Percentiles rank a stretch among this genome's conserved stretches.
Conservation (phyloP, 2,797 vertebrate species). For the Syngnathus rostellatus region DNA sequence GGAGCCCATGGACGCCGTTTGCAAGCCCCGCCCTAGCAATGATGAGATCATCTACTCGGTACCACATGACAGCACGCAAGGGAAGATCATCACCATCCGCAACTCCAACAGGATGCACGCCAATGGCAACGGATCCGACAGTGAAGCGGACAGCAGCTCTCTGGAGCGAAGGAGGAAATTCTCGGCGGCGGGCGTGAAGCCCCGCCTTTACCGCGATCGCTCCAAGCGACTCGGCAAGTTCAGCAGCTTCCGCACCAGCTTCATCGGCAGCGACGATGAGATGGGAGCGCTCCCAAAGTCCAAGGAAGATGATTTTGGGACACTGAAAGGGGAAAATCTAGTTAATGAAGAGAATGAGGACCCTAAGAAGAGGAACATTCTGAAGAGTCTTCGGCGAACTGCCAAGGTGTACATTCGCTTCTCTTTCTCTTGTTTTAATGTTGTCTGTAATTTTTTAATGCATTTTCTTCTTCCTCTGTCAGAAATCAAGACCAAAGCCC, state of each 20-base stretch:
- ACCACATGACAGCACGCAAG: slow-evolving; percentile 96
- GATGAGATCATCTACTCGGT: slow-evolving; percentile 98
- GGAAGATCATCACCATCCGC: slow-evolving; percentile 95
- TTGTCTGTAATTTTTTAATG: neutral
- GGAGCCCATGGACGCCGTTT: slow-evolving; percentile 89
- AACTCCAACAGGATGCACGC: slow-evolving; percentile 91
- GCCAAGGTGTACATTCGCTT: slow-evolving; percentile 78
- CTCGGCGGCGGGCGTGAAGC: slow-evolving; percentile 79
- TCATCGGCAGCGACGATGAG: slow-evolving; percentile 91
- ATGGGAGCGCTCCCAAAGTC: slow-evolving; percentile 80
- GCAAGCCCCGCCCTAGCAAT: slow-evolving; percentile 83
- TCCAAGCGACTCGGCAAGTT: slow-evolving; percentile 86
- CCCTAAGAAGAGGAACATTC: slow-evolving; percentile 87
- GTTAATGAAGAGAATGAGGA: slow-evolving; percentile 83
- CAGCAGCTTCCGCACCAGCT: slow-evolving; percentile 86
- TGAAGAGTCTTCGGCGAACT: slow-evolving; percentile 86
- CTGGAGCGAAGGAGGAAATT: slow-evolving; percentile 84
- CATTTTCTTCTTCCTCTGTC: slow-evolving; percentile 14
- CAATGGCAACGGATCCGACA: slow-evolving; percentile 92
- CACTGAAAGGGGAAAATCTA: slow-evolving; percentile 81
- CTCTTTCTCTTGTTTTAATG: neutral
- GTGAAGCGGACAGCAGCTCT: slow-evolving; percentile 91
- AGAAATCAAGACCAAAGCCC: slow-evolving; percentile 89
- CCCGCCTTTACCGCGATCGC: slow-evolving; percentile 83
- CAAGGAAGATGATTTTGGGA: slow-evolving; percentile 82